Conservation (phyloP, 2,888 invertebrate genomes). For the Parnassius apollo region DNA sequence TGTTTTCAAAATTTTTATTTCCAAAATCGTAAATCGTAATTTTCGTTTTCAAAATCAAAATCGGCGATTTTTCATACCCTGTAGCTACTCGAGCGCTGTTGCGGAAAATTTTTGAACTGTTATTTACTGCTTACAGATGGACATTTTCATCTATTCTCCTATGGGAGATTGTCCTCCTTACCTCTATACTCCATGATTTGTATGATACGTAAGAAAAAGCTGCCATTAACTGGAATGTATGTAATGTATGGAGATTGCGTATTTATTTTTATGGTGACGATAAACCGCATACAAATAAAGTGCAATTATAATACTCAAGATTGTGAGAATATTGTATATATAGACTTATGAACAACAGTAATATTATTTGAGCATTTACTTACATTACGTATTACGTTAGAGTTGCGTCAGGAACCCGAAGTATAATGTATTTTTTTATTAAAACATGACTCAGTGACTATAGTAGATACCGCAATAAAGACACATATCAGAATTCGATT, state of each 20-base stretch:
- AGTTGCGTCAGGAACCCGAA: neutral
- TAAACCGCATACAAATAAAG: constrained; percentile 66
- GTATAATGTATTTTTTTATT: constrained; percentile 28
- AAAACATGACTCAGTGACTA: constrained; percentile 41
- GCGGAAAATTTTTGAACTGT: too few relatives aligned
- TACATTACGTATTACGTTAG: constrained; percentile 40
- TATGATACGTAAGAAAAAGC: constrained; percentile 21
- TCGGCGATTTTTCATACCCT: too few relatives aligned
- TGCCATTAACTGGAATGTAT: constrained; percentile 33
- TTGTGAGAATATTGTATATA: constrained; percentile 76
- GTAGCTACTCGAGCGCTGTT: too few relatives aligned
- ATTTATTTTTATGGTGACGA: constrained; percentile 62
- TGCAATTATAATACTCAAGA: constrained; percentile 80
- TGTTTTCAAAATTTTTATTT: too few relatives aligned
- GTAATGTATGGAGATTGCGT: constrained; percentile 48
- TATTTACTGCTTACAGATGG: too few relatives aligned
- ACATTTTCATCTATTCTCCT: too few relatives aligned
- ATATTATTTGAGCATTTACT: constrained; percentile 68
- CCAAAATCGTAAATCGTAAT: too few relatives aligned
- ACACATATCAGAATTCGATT: constrained; percentile 69
- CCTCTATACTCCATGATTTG: too few relatives aligned
- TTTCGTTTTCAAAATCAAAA: too few relatives aligned
- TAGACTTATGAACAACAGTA: constrained; percentile 51
- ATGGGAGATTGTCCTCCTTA: too few relatives aligned
- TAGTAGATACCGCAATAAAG: constrained; percentile 42